Evolutionary conservation across 2,797 vertebrate species (phyloP).

Genomic region (Tangara arthus): DNA sequence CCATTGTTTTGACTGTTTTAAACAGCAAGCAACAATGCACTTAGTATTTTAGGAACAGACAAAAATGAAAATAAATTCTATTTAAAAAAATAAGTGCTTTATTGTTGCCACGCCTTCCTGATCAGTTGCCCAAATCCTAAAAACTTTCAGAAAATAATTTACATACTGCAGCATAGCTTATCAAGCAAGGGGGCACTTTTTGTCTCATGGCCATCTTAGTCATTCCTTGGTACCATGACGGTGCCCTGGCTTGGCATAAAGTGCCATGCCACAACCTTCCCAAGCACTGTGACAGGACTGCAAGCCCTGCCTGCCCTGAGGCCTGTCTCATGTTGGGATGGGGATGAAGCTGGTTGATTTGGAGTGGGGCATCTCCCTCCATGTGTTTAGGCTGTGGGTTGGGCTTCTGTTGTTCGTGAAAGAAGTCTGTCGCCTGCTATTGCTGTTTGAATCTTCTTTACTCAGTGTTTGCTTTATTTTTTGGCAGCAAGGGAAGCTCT

Average conservation of each 20-base stretch:
- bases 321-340: slow-evolving; percentile 60
- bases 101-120: neutral
- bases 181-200: neutral
- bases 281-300: neutral
- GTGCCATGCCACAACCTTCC: neutral
- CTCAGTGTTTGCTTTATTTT: slow-evolving; percentile 75
- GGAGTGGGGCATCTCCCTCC: slow-evolving; percentile 82
- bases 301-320: neutral
- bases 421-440: slow-evolving; percentile 84
- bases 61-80: neutral
- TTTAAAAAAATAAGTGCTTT: slow-evolving; percentile 49
- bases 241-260: neutral
- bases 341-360: slow-evolving; percentile 72
- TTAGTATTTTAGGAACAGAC: neutral
- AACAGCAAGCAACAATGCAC: neutral
- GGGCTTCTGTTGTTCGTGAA: slow-evolving; percentile 87
- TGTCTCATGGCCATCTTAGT: neutral
- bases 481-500: slow-evolving; percentile 83
- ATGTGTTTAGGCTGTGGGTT: slow-evolving; percentile 80
- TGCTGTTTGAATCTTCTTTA: slow-evolving; percentile 92
- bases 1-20: neutral
- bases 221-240: neutral
- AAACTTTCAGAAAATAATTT: slow-evolving; percentile 32
- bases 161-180: neutral
- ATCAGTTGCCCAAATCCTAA: neutral